Percentiles rank a stretch among this genome's conserved stretches.
Conservation (phyloP, 2,888 invertebrate genomes). For the Caradrina kadenii region DNA sequence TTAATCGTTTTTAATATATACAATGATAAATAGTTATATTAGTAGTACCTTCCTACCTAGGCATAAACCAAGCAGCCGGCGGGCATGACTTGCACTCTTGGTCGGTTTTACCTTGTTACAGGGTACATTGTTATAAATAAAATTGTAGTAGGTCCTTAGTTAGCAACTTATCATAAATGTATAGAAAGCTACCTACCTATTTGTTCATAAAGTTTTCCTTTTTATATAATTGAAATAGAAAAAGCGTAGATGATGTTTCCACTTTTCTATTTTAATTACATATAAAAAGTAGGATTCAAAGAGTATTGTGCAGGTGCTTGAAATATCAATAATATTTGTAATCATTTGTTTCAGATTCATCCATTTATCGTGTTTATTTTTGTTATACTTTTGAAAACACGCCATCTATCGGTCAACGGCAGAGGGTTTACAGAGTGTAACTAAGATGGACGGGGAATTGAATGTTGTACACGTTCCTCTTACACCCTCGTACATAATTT, state of each 20-base stretch:
- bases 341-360: background rate
- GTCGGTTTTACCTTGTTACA: background rate
- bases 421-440: background rate
- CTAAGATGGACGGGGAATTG: conserved; percentile 5
- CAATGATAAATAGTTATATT: background rate
- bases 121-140: conserved; percentile 8
- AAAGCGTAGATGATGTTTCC: conserved; percentile 33
- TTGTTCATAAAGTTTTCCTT: no score
- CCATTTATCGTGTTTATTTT: background rate
- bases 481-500: conserved; percentile 11
- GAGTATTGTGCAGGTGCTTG: background rate
- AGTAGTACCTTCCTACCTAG: background rate
- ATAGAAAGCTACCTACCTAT: no score
- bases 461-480: conserved; percentile 12
- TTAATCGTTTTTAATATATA: no score
- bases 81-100: conserved; percentile 2
- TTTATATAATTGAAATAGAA: no score
- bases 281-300: background rate
- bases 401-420: conserved; percentile 38
- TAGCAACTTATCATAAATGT: conserved; percentile 6
- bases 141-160: conserved; percentile 34
- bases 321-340: background rate
- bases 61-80: background rate
- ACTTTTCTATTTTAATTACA: conserved; percentile 30
- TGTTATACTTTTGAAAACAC: conserved; percentile 15